Conservation (phyloP, 2,113 vertebrate genomes). For the Carlito syrichta region DNA sequence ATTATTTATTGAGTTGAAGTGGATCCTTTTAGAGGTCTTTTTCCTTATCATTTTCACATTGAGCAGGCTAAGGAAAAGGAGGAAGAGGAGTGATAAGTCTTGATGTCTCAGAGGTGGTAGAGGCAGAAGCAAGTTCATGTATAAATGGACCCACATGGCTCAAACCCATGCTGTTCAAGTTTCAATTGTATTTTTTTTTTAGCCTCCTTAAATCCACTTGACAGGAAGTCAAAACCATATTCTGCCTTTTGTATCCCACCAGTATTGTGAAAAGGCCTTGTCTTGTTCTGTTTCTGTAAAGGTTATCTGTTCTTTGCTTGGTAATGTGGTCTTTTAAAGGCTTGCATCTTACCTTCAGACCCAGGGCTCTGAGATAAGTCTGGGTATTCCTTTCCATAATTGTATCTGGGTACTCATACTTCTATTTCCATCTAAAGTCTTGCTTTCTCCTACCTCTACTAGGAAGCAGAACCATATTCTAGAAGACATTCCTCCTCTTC, state of each 20-base stretch:
- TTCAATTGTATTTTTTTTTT: background rate
- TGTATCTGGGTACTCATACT: background rate
- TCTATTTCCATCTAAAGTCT: background rate
- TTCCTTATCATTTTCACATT: background rate
- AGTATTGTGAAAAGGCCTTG: accelerated
- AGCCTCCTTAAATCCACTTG: background rate
- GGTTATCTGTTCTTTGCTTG: background rate
- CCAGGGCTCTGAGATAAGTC: accelerated
- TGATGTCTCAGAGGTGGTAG: background rate
- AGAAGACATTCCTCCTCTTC: background rate
- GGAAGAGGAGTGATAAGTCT: background rate
- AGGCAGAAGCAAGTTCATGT: background rate
- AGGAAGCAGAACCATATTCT: background rate
- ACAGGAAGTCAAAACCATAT: background rate
- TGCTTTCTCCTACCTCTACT: background rate
- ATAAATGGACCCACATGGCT: background rate
- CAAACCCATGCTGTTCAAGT: background rate
- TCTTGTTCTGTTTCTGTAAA: accelerated
- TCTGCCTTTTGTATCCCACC: background rate
- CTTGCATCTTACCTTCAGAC: accelerated
- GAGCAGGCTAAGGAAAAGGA: background rate
- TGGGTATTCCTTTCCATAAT: background rate
- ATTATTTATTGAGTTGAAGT: background rate
- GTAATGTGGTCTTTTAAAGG: accelerated
- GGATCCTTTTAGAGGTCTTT: background rate